Conservation (phyloP, 2,888 invertebrate genomes). For the Protophormia terraenovae region DNA sequence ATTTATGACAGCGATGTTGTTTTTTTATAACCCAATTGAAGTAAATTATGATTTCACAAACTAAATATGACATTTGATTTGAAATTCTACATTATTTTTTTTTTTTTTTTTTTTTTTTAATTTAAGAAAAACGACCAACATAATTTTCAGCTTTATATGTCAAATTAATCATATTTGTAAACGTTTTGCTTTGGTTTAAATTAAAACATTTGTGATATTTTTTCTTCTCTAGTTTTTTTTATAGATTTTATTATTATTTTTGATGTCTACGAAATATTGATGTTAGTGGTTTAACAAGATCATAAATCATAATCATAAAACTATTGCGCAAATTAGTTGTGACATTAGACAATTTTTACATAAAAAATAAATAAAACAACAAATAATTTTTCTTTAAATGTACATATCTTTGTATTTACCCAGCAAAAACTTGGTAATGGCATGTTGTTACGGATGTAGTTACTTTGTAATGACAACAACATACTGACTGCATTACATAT, state of each 20-base stretch:
- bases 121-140: constrained; percentile 6
- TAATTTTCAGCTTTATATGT: constrained; percentile 18
- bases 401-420: too few species aligned
- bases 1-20: too few species aligned
- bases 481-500: too few species aligned
- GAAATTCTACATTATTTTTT: neutral
- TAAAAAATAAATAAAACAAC: neutral
- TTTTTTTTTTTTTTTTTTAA: neutral
- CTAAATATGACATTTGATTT: neutral
- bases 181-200: neutral
- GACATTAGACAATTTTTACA: neutral
- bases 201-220: neutral
- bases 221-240: too few species aligned
- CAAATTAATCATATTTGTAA: constrained; percentile 3
- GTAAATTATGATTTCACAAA: neutral
- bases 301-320: too few species aligned
- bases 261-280: neutral
- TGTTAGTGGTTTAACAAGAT: neutral
- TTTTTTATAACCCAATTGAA: neutral
- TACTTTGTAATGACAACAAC: too few species aligned
- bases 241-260: neutral
- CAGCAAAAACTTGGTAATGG: too few species aligned
- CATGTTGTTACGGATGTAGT: too few species aligned
- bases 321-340: neutral
- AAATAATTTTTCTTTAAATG: too few species aligned